Base-by-base conservation (phyloP, 2,797 vertebrate genomes). In the Scolopax bukidnonensis region DNA sequence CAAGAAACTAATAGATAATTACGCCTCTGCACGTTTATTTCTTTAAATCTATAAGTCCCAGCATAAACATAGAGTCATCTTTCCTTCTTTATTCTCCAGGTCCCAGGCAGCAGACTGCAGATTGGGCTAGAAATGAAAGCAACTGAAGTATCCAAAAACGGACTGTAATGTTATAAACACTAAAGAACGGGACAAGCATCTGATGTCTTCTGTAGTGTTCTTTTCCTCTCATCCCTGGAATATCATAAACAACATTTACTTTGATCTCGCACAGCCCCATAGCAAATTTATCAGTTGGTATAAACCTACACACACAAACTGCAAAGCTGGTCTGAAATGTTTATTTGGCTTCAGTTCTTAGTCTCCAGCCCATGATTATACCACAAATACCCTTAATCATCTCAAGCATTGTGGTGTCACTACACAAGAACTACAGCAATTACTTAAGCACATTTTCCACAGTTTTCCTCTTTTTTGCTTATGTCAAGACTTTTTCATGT, bases 181-280 rank as follows among this genome's bases (percentile, higher is more conserved):
- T 28, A 9, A 50, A 79, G 68, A 90, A 89, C 0, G 30, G 83
- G 68, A 95, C 77, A 94, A 84, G 69, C 36, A 71, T 74, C 91
- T 93, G 41, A 88, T 11, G 32, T 30, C 83, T 90, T 86, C 25
- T 20, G 3, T 43, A 70, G 71, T 91, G 84, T 61, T 89, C 86
- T 50, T 28, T 75, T 70, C 84, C 91, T 94, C 93, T 97, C 95
- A 92, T 94, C 90, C 94, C 86, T 16, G 1, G 56, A 89, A 71
- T 60, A 43, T 2, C 84, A 92, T 87, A 96, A 97, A 95, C 85
- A 96, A 11, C 32, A 25, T 82, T 50, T 61, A 30, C 95, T 97
- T 95, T 96, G 71, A 96, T 94, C 88, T 81, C 7, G 6, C n/a
- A 36, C 1, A 80, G 90, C 56, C 60, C 90, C 68, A n/a, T 21